Evolutionary conservation across 2,797 vertebrate genomes (phyloP).

Genomic region (Mormyrops attenuatus): DNA sequence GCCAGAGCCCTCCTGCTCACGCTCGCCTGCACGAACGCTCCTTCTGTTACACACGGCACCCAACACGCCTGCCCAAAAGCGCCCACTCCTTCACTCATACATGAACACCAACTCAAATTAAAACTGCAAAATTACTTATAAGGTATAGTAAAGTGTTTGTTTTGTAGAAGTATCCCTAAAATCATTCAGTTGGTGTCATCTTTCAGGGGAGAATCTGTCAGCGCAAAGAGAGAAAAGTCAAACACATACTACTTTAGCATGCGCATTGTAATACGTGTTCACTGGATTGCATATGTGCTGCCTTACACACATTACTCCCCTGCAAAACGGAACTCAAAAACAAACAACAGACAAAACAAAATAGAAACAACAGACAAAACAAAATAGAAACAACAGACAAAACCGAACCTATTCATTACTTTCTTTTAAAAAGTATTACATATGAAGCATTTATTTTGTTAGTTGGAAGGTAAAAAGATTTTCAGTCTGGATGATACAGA

Average conservation of each 20-base stretch:
- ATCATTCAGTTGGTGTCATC: not conserved
- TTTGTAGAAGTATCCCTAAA: not conserved
- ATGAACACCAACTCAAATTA: not conserved
- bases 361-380: not conserved
- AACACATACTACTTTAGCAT: not conserved
- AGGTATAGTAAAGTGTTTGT: not conserved
- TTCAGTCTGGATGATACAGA: not conserved
- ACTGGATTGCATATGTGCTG: not conserved
- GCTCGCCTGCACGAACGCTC: conserved; percentile 16
- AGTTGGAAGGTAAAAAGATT: not conserved
- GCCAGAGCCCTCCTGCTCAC: not conserved
- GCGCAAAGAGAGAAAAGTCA: not conserved
- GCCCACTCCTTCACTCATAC: not conserved
- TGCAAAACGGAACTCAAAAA: not conserved
- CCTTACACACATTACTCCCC: not conserved
- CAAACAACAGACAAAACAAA: too few species aligned
- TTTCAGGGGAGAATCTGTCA: not conserved
- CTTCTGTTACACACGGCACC: not conserved
- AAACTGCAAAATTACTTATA: not conserved
- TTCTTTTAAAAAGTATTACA: not conserved
- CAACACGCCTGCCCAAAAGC: not conserved
- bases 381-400: not conserved
- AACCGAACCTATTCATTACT: not conserved
- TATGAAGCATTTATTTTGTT: not conserved
- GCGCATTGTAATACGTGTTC: not conserved